These are phyloP conservation scores for Dryomyza anilis DNA, from an alignment of 2,888 invertebrate genomes.

Conservation along the genomic window DNA sequence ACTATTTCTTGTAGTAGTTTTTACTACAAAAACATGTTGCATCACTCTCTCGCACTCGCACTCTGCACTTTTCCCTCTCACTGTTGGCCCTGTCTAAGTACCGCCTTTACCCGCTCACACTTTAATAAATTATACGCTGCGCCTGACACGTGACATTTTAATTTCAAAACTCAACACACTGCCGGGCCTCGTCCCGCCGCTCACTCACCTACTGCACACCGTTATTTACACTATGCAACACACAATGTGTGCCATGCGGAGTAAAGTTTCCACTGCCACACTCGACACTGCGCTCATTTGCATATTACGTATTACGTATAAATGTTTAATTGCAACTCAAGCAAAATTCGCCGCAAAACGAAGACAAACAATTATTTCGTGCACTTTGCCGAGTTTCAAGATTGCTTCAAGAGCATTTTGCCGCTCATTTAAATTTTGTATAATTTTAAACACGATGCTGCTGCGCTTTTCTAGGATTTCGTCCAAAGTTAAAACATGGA, in stretches of 20 bases:
- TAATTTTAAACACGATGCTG: background rate
- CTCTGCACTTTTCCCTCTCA: too few relatives aligned
- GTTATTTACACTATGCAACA: background rate
- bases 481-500: background rate
- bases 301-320: constrained; percentile 26
- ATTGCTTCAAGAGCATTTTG: background rate
- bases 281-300: constrained; percentile 7
- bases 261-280: background rate
- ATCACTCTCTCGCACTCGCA: too few relatives aligned
- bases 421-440: constrained; percentile 16
- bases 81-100: too few relatives aligned
- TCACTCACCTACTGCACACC: background rate
- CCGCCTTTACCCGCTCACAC: background rate
- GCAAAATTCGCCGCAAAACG: constrained; percentile 14
- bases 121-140: background rate
- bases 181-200: too few relatives aligned
- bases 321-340: constrained; percentile 24
- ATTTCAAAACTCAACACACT: background rate
- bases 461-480: background rate
- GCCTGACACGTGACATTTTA: constrained; percentile 11
- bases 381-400: background rate
- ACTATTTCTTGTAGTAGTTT: too few relatives aligned
- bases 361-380: background rate
- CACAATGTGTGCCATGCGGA: background rate
- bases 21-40: too few relatives aligned